Evolutionary conservation across 2,797 vertebrate genomes (phyloP), one percentile per base, ranked within the genome.

Genomic region (Euthynnus affinis): DNA sequence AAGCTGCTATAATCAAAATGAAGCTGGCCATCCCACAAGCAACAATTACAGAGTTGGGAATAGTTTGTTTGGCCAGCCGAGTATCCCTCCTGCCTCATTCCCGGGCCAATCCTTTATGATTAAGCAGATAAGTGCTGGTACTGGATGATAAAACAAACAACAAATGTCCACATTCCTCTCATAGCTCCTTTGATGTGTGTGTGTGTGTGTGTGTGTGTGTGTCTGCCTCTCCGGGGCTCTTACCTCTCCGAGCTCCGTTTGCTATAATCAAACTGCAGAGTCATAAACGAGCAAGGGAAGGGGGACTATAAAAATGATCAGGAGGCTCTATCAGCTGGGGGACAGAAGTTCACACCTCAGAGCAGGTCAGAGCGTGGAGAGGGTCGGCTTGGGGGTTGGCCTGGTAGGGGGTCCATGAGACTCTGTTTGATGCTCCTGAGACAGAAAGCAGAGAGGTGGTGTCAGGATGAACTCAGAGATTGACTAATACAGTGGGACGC

Each of bases 191-290:
- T 94, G 93, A 95, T 91, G 94, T 82, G 65, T 61, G 69, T 61
- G 63, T 62, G 66, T 72, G 69, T 78, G 57, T 81, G n/a, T 74
- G 65, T 61, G 57, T 81, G 69, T 84, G 87, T 84, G 78, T 69
- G 63, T 82, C 40, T 64, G 62, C 60, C 68, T 88, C 75, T 86
- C 32, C 10, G 59, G 70, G 74, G 68, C 75, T 85, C 83, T 88
- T 83, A 78, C 75, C 58, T 81, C 87, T 87, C 78, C 56, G n/a
- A 71, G 60, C 60, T 66, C 76, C 63, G 66, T 86, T 79, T 61
- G 74, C 84, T 89, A 78, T 92, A 93, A 95, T 95, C 91, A 94
- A 90, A 90, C 92, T 84, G 82, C 83, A 71, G 87, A 91, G 92
- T 89, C 92, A 91, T 95, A 95, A 96, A 95, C 75, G 46, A 86